These are phyloP conservation scores for Eolophus roseicapilla DNA, from an alignment of 2,113 vertebrate species.

Conservation along the genomic window DNA sequence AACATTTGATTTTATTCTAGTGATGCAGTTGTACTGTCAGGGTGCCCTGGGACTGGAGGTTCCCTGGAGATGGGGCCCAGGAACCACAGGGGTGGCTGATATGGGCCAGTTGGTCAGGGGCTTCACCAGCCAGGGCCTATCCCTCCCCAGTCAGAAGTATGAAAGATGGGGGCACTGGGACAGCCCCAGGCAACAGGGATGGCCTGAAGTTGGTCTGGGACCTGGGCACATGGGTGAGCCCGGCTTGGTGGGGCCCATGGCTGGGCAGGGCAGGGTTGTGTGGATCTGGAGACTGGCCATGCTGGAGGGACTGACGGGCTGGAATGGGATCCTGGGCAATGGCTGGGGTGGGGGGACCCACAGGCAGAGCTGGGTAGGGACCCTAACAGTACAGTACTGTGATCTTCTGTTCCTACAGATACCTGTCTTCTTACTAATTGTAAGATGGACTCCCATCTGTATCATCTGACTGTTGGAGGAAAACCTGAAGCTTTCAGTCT, in stretches of 20 bases:
- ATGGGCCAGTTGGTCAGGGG: fast-evolving
- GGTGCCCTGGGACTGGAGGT: neutral
- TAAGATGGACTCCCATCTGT: too few relatives aligned
- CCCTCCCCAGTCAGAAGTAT: neutral
- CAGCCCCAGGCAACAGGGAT: neutral
- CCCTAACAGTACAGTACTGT: too few relatives aligned
- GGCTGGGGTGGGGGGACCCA: too few relatives aligned
- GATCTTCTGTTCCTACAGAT: too few relatives aligned
- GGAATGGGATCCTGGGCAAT: too few relatives aligned
- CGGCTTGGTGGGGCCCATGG: fast-evolving
- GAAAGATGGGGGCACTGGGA: fast-evolving
- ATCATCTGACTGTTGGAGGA: too few relatives aligned
- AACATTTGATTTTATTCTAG: neutral
- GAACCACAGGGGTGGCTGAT: too few relatives aligned
- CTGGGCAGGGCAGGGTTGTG: neutral
- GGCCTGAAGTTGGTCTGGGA: neutral
- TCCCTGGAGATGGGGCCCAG: neutral
- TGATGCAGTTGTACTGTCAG: neutral
- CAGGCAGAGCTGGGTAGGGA: too few relatives aligned
- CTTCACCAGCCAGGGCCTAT: neutral
- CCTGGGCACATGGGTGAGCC: fast-evolving
- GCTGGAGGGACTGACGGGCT: neutral
- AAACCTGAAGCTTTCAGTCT: too few relatives aligned
- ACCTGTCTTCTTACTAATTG: too few relatives aligned
- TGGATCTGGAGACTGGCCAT: neutral